Conservation (phyloP, 2,888 invertebrate species). For the Polydrusus tereticollis region DNA sequence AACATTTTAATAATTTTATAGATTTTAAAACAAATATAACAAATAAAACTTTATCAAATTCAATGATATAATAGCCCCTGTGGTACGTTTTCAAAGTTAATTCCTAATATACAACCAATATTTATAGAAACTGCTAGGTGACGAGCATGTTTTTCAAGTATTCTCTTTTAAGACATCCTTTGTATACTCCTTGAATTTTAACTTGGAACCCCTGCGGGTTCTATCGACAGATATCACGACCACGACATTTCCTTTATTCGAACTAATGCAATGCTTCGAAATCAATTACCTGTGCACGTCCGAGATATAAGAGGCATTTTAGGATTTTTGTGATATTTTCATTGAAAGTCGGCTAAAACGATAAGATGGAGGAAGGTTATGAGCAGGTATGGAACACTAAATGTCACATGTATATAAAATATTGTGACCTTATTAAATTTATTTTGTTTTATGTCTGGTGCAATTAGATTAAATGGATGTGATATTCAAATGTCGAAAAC, state of each 20-base stretch:
- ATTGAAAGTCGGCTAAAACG: neutral
- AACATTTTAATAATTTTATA: no score
- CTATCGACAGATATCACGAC: constrained; percentile 38
- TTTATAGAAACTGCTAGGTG: no score
- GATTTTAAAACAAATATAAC: no score
- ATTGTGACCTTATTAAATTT: no score
- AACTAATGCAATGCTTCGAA: constrained; percentile 34
- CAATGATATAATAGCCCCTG: no score
- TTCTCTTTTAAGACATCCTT: neutral
- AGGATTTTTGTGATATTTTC: constrained; percentile 35
- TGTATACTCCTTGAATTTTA: constrained; percentile 5
- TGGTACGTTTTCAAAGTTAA: no score
- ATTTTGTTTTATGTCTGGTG: no score
- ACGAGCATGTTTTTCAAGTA: no score
- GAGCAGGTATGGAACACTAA: neutral
- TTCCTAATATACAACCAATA: no score
- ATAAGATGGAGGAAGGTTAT: constrained; percentile 12
- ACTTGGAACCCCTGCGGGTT: constrained; percentile 16
- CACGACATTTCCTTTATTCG: constrained; percentile 37
- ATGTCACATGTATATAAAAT: constrained; percentile 19
- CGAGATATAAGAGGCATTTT: constrained; percentile 10
- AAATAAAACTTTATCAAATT: no score
- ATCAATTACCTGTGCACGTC: constrained; percentile 34
- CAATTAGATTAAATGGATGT: no score
- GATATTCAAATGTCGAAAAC: no score